phyloP scores from a whole-genome alignment of 2,113 vertebrate genomes.

The Chroicocephalus ridibundus region DNA sequence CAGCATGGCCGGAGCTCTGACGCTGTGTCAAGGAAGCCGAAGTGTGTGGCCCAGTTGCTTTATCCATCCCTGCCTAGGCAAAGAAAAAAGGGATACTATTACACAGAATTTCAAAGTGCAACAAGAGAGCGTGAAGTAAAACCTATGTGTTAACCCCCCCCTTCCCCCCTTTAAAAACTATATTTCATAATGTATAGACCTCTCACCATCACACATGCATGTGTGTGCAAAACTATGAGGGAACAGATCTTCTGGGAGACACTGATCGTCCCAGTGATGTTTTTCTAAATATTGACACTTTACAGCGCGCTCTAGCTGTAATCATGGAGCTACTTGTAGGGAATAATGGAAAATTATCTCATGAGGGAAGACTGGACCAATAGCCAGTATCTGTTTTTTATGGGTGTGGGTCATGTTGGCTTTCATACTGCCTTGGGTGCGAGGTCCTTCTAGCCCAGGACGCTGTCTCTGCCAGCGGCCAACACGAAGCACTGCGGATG shows the following conservation, averaged over 20 bases:
- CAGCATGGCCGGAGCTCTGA: background rate
- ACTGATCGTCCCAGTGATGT: background rate
- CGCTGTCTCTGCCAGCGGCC: background rate
- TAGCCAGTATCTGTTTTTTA: background rate
- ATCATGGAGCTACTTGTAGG: background rate
- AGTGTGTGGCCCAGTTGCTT: background rate
- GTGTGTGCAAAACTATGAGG: background rate
- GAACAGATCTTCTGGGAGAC: background rate
- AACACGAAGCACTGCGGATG: background rate
- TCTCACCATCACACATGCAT: background rate
- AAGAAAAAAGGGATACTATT: background rate
- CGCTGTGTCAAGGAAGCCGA: accelerated
- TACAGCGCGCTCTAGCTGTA: background rate
- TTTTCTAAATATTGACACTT: background rate
- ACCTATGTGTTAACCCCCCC: background rate
- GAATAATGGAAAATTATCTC: background rate
- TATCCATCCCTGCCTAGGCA: background rate
- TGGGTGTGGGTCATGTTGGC: background rate
- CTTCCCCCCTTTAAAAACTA: background rate
- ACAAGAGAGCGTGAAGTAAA: background rate
- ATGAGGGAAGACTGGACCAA: background rate
- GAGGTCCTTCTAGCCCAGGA: background rate
- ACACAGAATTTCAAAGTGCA: background rate
- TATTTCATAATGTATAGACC: background rate
- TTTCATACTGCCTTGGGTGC: background rate